Conservation (phyloP, 2,113 vertebrate genomes). For the Apodemus speciosus region DNA sequence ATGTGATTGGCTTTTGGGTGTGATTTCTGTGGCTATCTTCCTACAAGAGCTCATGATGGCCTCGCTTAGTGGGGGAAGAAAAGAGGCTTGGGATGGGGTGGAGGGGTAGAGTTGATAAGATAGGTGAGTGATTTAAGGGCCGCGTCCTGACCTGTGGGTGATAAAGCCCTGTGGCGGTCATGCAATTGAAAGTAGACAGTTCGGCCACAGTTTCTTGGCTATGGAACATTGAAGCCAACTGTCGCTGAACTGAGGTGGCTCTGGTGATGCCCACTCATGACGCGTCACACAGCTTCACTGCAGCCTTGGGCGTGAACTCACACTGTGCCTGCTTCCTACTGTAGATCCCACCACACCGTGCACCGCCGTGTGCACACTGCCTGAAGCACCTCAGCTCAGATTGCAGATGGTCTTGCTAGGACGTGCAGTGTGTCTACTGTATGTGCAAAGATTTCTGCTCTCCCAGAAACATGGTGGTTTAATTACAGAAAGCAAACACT, state of each 20-base stretch:
- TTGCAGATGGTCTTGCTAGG: neutral
- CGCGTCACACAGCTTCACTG: neutral
- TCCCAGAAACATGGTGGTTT: neutral
- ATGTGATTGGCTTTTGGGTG: neutral
- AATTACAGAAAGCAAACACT: neutral
- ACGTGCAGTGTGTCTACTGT: neutral
- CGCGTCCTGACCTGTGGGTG: neutral
- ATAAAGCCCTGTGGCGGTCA: neutral
- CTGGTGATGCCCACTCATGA: accelerated
- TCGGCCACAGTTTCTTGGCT: neutral
- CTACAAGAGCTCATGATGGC: neutral
- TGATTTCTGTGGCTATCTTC: neutral
- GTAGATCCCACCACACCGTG: too few species aligned
- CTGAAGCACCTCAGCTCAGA: neutral
- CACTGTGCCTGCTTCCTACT: neutral
- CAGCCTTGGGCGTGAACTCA: neutral
- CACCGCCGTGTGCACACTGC: neutral
- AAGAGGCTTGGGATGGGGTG: neutral
- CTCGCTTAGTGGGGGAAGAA: neutral
- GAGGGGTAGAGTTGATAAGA: neutral
- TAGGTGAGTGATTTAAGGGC: neutral
- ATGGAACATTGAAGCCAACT: neutral
- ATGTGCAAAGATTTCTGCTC: neutral
- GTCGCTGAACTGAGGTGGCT: neutral
- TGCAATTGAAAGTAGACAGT: too few species aligned